Conservation (phyloP, 2,888 invertebrate genomes). For the Neoscelio sp. region DNA sequence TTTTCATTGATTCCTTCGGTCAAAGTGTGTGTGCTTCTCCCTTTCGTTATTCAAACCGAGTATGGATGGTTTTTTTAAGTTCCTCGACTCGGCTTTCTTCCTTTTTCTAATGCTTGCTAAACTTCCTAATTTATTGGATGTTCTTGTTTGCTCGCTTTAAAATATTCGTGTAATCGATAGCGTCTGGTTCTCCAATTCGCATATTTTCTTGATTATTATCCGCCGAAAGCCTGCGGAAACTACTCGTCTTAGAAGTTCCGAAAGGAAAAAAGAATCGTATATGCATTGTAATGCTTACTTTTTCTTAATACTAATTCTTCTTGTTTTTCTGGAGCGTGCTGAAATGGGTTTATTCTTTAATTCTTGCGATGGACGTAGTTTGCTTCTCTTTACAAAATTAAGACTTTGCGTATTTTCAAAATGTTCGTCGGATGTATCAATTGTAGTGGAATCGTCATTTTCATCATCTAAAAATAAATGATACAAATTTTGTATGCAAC, state of each 20-base stretch:
- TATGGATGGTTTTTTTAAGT: slow-evolving; percentile 34
- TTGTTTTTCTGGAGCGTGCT: too few relatives aligned
- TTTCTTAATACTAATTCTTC: too few relatives aligned
- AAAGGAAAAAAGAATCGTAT: too few relatives aligned
- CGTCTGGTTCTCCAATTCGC: slow-evolving; percentile 20
- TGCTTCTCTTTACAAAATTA: too few relatives aligned
- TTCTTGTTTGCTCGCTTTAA: slow-evolving; percentile 40
- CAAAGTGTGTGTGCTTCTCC: neutral
- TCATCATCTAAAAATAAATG: neutral
- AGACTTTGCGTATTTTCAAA: too few relatives aligned
- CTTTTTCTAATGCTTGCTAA: slow-evolving; percentile 41
- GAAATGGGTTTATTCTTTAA: too few relatives aligned
- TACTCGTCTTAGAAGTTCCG: too few relatives aligned
- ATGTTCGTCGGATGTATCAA: too few relatives aligned
- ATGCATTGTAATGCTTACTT: too few relatives aligned
- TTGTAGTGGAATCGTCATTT: neutral
- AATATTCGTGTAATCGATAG: slow-evolving; percentile 48
- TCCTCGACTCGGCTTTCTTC: slow-evolving; percentile 6
- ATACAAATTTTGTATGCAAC: neutral
- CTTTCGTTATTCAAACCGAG: slow-evolving; percentile 43
- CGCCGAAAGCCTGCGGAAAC: neutral
- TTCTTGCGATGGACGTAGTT: too few relatives aligned
- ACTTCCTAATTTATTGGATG: slow-evolving; percentile 57
- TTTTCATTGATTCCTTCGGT: neutral
- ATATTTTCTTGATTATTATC: neutral